Evolutionary conservation across 2,797 vertebrate genomes (phyloP), one percentile per base, ranked within the genome.

Genomic region (Sebastes nivosus): DNA sequence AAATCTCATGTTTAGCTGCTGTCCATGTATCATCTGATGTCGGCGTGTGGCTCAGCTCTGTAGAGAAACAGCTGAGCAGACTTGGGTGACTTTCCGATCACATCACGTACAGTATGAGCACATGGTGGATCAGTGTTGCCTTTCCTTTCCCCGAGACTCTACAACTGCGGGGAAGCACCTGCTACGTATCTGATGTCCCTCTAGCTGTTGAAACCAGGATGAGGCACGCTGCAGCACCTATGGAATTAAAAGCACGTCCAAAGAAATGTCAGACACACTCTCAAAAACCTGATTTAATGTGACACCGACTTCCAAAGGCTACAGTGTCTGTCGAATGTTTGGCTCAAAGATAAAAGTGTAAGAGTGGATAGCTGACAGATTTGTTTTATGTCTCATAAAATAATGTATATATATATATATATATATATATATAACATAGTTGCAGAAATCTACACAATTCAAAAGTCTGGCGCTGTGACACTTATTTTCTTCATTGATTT

Each of bases 101-200:
- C 65, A 20, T 13, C 22, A 36, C 5, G 9, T 77, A 63, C 75
- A 75, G 74, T 77, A 69, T 32, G 74, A 67, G 46, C 81, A 58
- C 70, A 74, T 81, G 83, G 30, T 55, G 55, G 67, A 55, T 78
- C 60, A 20, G 80, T 87, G 78, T 87, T 65, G 32, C 18, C 3
- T 80, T 66, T 64, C 68, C 68, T 61, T 59, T 46, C 13, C 13
- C 66, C 6, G 58, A 32, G 46, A 63, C 67, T 58, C 27, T 76
- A 38, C 80, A 60, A 75, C 82, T 79, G 81, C 74, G 59, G 68
- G 59, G 69, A 67, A 81, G 55, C 88, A 90, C 87, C 88, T 91
- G 89, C 81, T 87, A 10, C 6, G 22, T 88, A 88, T 92, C 86
- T 89, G 71, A 87, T 91, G 83, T 92, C 81, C 78, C 24, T 42